Conservation (phyloP, 1,140 invertebrate genomes). For the Drosophila ohnishii region DNA sequence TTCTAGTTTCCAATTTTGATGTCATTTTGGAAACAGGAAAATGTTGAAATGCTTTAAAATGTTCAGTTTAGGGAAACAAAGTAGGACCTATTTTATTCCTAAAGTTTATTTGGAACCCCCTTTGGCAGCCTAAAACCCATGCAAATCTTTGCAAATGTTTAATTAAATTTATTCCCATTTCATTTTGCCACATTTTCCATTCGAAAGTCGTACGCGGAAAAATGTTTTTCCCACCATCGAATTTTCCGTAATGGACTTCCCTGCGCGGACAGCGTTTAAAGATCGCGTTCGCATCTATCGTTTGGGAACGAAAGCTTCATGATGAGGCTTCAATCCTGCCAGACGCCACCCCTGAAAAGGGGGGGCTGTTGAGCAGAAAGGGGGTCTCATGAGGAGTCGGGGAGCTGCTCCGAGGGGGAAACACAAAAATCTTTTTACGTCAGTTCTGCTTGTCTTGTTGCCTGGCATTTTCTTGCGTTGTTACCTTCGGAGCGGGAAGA, state of each 20-base stretch:
- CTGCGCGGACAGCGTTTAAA: slow-evolving; percentile 43
- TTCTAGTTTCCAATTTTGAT: too few relatives aligned
- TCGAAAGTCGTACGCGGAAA: slow-evolving; percentile 26
- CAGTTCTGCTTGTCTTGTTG: slow-evolving; percentile 82
- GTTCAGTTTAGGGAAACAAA: background rate
- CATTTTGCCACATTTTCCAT: slow-evolving; percentile 19
- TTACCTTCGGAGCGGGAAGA: slow-evolving; percentile 67
- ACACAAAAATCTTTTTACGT: slow-evolving; percentile 79
- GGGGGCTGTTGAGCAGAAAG: background rate
- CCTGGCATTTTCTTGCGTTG: slow-evolving; percentile 81
- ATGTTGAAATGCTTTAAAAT: too few relatives aligned
- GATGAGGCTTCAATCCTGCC: slow-evolving; percentile 50
- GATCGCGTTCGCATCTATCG: slow-evolving; percentile 38
- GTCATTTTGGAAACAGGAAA: too few relatives aligned
- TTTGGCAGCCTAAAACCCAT: background rate
- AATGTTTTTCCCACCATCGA: slow-evolving; percentile 8
- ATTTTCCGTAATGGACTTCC: slow-evolving; percentile 35
- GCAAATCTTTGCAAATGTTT: background rate
- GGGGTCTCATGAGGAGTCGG: background rate
- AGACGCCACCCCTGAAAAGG: slow-evolving; percentile 41
- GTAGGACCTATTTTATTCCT: too few relatives aligned
- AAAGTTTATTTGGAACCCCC: background rate
- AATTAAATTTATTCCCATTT: slow-evolving; percentile 40
- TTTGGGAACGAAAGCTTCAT: slow-evolving; percentile 32
- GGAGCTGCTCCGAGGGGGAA: slow-evolving; percentile 20